A percentile compares a stretch with the other conserved stretches of the same genome.
These are phyloP conservation scores for Timandra comae DNA, from an alignment of 2,888 invertebrate genomes.

Conservation along the genomic window DNA sequence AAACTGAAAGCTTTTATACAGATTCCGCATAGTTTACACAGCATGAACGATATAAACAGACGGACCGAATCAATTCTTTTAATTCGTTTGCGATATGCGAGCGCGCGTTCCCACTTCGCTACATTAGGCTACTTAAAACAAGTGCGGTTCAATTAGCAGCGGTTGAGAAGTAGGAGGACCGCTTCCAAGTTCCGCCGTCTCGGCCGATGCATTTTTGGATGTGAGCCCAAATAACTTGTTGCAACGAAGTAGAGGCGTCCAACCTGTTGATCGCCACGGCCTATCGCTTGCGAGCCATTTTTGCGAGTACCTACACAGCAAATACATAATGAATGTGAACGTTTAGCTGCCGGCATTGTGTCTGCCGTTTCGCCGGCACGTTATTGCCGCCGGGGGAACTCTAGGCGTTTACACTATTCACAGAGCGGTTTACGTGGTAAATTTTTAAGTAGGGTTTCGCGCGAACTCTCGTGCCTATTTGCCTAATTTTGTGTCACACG, in stretches of 20 bases:
- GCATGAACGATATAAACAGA: slow-evolving; percentile 24
- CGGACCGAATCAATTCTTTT: slow-evolving; percentile 25
- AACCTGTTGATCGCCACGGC: slow-evolving; percentile 67
- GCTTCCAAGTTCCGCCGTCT: slow-evolving; percentile 47
- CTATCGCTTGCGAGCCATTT: slow-evolving; percentile 50
- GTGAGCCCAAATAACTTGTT: slow-evolving; percentile 73
- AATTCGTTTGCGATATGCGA: slow-evolving; percentile 36
- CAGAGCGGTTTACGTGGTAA: slow-evolving; percentile 21
- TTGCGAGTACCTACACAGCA: slow-evolving; percentile 55
- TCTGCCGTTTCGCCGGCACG: slow-evolving; percentile 43
- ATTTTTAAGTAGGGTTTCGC: slow-evolving; percentile 25
- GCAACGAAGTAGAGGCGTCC: slow-evolving; percentile 46
- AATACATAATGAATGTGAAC: slow-evolving; percentile 73
- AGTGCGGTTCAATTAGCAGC: slow-evolving; percentile 28
- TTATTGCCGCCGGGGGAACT: slow-evolving; percentile 42
- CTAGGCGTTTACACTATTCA: slow-evolving; percentile 42
- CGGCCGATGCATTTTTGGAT: slow-evolving; percentile 74
- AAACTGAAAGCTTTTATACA: slow-evolving; percentile 22
- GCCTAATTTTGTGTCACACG: slow-evolving; percentile 18
- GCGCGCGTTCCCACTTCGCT: too few relatives aligned
- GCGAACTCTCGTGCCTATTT: slow-evolving; percentile 20
- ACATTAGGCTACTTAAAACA: too few relatives aligned
- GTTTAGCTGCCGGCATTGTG: slow-evolving; percentile 51
- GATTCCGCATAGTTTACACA: slow-evolving; percentile 19
- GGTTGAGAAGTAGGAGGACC: slow-evolving; percentile 32